Evolutionary conservation across 2,113 vertebrate genomes (phyloP).

Genomic region (Xiphias gladius): DNA sequence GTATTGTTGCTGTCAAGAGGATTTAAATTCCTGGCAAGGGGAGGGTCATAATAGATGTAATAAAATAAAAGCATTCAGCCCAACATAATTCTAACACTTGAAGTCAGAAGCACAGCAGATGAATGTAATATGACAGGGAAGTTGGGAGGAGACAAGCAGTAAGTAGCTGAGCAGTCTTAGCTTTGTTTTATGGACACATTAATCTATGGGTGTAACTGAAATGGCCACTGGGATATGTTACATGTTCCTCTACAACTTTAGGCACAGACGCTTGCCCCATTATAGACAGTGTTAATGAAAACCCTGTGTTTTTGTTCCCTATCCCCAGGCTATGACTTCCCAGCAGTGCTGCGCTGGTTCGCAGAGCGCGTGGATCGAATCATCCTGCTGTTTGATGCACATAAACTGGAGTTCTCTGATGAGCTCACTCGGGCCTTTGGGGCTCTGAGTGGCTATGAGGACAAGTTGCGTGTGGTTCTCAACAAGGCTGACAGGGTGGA

Average conservation of each 20-base stretch:
- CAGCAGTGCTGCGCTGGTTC: constrained; percentile 91
- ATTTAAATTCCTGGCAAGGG: constrained; percentile 10
- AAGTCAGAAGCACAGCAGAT: constrained; percentile 40
- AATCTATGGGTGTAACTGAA: constrained; percentile 70
- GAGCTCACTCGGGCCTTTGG: constrained; percentile 91
- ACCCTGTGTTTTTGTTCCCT: constrained; percentile 48
- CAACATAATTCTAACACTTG: constrained; percentile 15
- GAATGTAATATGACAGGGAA: constrained; percentile 30
- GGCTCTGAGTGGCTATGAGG: constrained; percentile 90
- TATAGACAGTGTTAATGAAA: constrained; percentile 59
- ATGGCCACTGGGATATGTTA: constrained; percentile 61
- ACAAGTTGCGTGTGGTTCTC: constrained; percentile 93
- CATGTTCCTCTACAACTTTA: constrained; percentile 38
- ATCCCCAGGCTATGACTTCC: constrained; percentile 90
- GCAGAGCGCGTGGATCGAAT: constrained; percentile 92
- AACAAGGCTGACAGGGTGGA: constrained; percentile 94
- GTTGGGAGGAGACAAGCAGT: constrained; percentile 41
- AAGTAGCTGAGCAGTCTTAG: constrained; percentile 25
- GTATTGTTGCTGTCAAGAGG: not conserved
- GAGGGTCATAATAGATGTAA: not conserved
- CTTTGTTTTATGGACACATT: constrained; percentile 64
- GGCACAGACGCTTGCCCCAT: constrained; percentile 39
- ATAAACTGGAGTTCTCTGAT: constrained; percentile 94
- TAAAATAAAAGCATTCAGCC: constrained; percentile 9
- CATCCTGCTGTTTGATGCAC: constrained; percentile 93